These are phyloP conservation scores for Germaria angustata DNA, from an alignment of 2,888 invertebrate genomes.

Conservation along the genomic window DNA sequence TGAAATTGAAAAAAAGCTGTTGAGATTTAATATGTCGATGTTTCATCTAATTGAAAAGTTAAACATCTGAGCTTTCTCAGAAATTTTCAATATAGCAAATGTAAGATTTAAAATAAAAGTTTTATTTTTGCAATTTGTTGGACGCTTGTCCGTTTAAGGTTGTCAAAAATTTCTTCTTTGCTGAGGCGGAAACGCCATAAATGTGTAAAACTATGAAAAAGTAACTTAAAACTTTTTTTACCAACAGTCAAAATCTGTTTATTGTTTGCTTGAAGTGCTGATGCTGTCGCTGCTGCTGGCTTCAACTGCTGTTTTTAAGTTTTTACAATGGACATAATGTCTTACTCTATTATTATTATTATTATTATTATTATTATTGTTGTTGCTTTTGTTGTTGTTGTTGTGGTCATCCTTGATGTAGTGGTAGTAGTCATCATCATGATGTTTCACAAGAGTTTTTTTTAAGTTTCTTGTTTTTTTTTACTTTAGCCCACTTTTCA, in stretches of 20 bases:
- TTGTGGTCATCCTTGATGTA: constrained; percentile 67
- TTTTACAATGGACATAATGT: constrained; percentile 63
- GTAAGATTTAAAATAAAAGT: constrained; percentile 54
- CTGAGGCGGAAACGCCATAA: constrained; percentile 28
- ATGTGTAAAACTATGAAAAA: constrained; percentile 27
- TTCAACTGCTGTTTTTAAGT: constrained; percentile 29
- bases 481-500: constrained; percentile 78
- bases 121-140: constrained; percentile 49
- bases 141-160: constrained; percentile 60
- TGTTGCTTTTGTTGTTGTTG: constrained; percentile 61
- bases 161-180: constrained; percentile 48
- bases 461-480: constrained; percentile 9
- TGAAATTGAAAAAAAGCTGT: too few relatives aligned
- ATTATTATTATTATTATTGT: constrained; percentile 62
- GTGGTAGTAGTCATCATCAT: constrained; percentile 42
- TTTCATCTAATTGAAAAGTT: too few relatives aligned
- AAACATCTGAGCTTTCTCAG: too few relatives aligned
- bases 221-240: constrained; percentile 47
- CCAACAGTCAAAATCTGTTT: constrained; percentile 63
- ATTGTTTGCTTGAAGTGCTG: constrained; percentile 53
- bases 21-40: too few relatives aligned
- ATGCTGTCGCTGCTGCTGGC: constrained; percentile 37
- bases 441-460: constrained; percentile 61
- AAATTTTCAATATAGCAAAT: too few relatives aligned
- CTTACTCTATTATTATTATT: constrained; percentile 42